Evolutionary conservation across 2,888 invertebrate species (phyloP).

Genomic region (Portevinia maculata): DNA sequence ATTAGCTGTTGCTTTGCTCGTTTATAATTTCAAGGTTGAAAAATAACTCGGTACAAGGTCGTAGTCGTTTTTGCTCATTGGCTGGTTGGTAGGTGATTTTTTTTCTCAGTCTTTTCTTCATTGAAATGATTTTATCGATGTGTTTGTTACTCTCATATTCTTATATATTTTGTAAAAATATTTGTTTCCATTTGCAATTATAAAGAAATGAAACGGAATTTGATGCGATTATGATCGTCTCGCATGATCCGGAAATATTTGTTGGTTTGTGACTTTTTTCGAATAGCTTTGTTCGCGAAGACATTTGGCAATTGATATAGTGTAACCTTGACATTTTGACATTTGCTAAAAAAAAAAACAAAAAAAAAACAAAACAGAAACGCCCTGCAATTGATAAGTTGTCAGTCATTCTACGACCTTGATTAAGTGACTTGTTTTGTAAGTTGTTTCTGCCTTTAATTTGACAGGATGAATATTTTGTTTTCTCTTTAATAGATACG

Average conservation of each 20-base stretch:
- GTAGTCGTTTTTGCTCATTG: conserved; percentile 73
- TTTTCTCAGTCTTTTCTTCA: conserved; percentile 49
- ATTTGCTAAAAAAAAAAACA: conserved; percentile 31
- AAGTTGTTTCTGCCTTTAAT: conserved; percentile 23
- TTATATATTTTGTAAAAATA: conserved; percentile 41
- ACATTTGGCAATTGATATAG: conserved; percentile 25
- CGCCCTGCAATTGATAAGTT: conserved; percentile 31
- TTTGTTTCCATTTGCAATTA: conserved; percentile 4
- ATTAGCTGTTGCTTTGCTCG: conserved; percentile 75
- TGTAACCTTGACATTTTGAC: conserved; percentile 60
- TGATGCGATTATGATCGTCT: conserved; percentile 22
- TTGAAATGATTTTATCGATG: conserved; percentile 44
- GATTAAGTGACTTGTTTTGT: conserved; percentile 20
- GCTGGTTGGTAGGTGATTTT: not conserved
- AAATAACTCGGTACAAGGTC: conserved; percentile 83
- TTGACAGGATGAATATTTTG: conserved; percentile 56
- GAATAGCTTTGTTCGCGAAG: conserved; percentile 13
- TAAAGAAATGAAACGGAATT: conserved; percentile 32
- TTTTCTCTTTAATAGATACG: conserved; percentile 24
- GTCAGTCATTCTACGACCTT: conserved; percentile 50
- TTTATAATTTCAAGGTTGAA: conserved; percentile 81
- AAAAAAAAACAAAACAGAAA: not conserved
- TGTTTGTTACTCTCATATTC: conserved; percentile 50
- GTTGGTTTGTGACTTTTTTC: not conserved
- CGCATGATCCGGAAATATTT: conserved; percentile 54